A percentile compares a stretch with the other conserved stretches of the same genome.
phyloP scores from a whole-genome alignment of 2,113 vertebrate genomes.

The Thalassarche chlororhynchos region DNA sequence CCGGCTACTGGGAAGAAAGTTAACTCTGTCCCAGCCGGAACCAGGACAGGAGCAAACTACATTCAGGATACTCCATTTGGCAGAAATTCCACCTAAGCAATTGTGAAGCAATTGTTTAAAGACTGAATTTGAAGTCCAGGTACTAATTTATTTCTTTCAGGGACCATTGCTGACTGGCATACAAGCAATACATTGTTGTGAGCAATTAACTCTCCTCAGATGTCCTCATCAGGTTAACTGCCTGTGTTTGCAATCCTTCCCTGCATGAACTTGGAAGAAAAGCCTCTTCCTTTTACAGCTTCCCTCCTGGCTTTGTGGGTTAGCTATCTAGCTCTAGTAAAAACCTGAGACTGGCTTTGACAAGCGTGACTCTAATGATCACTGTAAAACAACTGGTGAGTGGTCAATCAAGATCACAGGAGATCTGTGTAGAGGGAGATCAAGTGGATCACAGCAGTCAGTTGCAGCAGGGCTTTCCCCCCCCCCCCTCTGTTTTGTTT shows the following conservation, averaged over 20 bases:
- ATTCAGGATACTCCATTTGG: neutral
- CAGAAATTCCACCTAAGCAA: neutral
- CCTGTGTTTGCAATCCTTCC: neutral
- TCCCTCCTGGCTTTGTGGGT: neutral
- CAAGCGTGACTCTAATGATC: neutral
- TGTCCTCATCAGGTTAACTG: neutral
- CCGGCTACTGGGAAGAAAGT: too few relatives aligned
- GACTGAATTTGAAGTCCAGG: neutral
- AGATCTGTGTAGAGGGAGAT: neutral
- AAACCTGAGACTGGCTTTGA: neutral
- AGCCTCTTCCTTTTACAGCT: neutral
- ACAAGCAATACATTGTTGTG: neutral
- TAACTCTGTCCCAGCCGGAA: too few relatives aligned
- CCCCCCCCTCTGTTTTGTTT: too few relatives aligned
- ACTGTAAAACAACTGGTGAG: neutral
- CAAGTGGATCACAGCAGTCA: neutral
- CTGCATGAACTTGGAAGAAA: neutral
- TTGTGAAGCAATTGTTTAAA: neutral
- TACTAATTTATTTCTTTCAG: neutral
- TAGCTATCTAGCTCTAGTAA: neutral
- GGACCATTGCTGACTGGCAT: neutral
- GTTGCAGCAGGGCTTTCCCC: accelerated
- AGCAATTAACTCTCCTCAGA: neutral
- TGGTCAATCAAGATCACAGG: neutral
- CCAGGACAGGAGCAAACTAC: neutral